A percentile compares a stretch with the other conserved stretches of the same genome.
These are phyloP conservation scores for Pithys albifrons DNA, from an alignment of 2,113 vertebrate genomes.

Conservation along the genomic window DNA sequence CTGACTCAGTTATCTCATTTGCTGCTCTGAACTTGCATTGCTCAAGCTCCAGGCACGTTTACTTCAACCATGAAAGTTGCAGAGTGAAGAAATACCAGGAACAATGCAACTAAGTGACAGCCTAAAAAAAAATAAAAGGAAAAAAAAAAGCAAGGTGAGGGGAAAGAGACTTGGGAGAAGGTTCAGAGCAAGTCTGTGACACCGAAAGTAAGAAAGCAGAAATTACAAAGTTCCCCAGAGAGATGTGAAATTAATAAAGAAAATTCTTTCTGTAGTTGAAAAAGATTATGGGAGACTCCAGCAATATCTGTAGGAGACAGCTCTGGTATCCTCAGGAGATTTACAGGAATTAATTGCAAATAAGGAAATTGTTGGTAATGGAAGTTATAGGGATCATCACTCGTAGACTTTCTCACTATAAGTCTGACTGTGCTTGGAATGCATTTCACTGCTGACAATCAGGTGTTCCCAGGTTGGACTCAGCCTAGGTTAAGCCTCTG, in stretches of 20 bases:
- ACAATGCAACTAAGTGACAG: not conserved
- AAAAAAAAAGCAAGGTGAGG: not conserved
- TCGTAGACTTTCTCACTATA: not conserved
- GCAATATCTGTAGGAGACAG: not conserved
- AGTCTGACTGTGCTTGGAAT: not conserved
- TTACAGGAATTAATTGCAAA: not conserved
- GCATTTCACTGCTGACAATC: not conserved
- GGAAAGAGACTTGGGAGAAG: not conserved
- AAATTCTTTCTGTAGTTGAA: not conserved
- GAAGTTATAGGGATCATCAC: not conserved
- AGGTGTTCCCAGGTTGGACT: not conserved
- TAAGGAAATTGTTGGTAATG: not conserved
- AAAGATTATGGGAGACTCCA: not conserved
- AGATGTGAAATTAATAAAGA: not conserved
- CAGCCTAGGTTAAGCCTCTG: not conserved
- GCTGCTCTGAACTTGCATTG: not conserved
- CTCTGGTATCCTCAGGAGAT: not conserved
- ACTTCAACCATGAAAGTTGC: not conserved
- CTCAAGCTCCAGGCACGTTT: not conserved
- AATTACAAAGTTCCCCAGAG: rapidly evolving
- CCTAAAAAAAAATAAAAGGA: rapidly evolving
- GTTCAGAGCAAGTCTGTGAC: not conserved
- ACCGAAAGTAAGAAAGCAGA: not conserved
- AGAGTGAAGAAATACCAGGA: not conserved
- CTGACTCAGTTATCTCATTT: not conserved